Evolutionary conservation across 2,888 invertebrate species (phyloP).

Genomic region (Chelonus formosanus): DNA sequence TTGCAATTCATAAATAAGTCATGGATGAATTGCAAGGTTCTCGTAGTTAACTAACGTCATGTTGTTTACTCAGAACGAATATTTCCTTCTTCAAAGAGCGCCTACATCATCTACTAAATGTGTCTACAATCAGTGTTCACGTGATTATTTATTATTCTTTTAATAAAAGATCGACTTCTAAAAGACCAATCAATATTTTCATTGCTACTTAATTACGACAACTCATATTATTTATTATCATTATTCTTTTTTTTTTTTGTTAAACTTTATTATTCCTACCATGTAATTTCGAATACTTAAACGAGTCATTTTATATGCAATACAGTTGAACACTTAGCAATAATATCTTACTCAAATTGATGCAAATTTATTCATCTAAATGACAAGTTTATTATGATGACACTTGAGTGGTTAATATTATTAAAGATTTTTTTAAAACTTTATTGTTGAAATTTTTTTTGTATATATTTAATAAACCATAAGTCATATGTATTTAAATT

Average conservation of each 20-base stretch:
- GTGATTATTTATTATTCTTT: too few species aligned
- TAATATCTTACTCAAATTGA: slow-evolving; percentile 6
- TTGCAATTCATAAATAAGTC: slow-evolving; percentile 30
- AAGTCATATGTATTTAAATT: background rate
- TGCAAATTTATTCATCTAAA: slow-evolving; percentile 21
- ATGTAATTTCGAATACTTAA: background rate
- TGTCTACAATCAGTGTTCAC: too few species aligned
- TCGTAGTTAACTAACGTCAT: slow-evolving; percentile 17
- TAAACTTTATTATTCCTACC: too few species aligned
- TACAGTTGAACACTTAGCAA: background rate
- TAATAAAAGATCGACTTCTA: too few species aligned
- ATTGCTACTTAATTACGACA: too few species aligned
- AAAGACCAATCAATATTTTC: too few species aligned
- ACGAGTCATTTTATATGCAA: background rate
- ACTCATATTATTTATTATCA: too few species aligned
- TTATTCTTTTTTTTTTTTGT: too few species aligned
- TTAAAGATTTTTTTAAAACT: background rate
- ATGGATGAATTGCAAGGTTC: slow-evolving; percentile 21
- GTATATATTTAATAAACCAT: slow-evolving; percentile 1
- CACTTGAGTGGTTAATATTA: background rate
- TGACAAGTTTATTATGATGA: background rate
- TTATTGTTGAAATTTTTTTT: background rate
- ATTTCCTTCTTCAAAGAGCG: background rate
- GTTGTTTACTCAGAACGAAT: slow-evolving; percentile 7
- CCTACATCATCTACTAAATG: too few species aligned